Evolutionary conservation across 1,140 invertebrate species (phyloP), one percentile per base, ranked within the genome.

Genomic region (Drosophila ercepeae): DNA sequence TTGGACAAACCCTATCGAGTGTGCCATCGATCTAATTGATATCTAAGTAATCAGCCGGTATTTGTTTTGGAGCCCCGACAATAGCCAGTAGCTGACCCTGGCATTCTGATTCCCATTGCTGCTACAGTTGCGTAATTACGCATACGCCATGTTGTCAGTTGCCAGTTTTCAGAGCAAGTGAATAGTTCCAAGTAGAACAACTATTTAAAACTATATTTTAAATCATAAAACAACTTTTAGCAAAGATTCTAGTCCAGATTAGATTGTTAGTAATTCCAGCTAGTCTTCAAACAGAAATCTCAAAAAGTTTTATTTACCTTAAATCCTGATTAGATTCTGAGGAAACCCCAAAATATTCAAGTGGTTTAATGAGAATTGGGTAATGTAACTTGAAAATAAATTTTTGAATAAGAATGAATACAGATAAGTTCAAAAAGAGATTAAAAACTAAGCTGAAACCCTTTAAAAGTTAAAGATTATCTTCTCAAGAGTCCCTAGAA

Each of bases 1-100:
- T 57, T 55, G 46, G 65, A n/a, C 48, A 60, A 71, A 19, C 44
- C 19, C 13, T 21, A 11, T 11, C 9, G 42, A 23, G 42, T 25
- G 55, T 3, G 32, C 68, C 25, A 72, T 51, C 59, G 59, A 74
- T 74, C 63, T 86, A 81, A 86, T 88, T 86, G 81, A 74, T 88
- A 86, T 86, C 81, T 88, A 70, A 86, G 77, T 75, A 71, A 83
- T 83, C 79, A 75, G 51, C 60, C 76, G 59, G 60, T 58, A 44
- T 75, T 75, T 74, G 46, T 58, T 64, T 59, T 51, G 32, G 49
- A 42, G 27, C 16, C 13, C 23, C 41, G 21, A 49, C 74, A 55
- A 53, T 70, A 45, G 58, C 36, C 72, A 57, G 36, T 36, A n/a
- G 42, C 57, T 64, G 72, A 69, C 82, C 81, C 72, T 84, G 81